These are phyloP conservation scores for Pogonomyrmex barbatus DNA, from an alignment of 1,140 invertebrate species.

Conservation along the genomic window DNA sequence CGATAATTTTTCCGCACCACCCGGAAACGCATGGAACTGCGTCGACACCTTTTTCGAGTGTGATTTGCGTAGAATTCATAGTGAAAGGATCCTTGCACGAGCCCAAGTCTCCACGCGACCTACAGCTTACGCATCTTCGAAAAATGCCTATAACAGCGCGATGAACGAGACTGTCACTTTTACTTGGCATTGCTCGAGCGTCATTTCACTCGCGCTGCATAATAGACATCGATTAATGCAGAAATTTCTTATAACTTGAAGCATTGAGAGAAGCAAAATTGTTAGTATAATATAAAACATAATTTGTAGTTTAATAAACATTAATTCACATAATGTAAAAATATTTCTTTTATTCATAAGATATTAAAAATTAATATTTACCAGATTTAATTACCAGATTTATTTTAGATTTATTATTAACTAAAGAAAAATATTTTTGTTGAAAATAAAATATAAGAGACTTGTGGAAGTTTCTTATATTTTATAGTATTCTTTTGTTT, in stretches of 20 bases:
- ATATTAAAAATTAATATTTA: background rate
- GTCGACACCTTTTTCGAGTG: constrained; percentile 90
- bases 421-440: background rate
- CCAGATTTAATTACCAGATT: background rate
- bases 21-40: constrained; percentile 94
- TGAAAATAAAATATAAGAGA: constrained; percentile 11
- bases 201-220: constrained; percentile 10
- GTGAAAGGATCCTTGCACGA: constrained; percentile 95
- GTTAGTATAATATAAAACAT: background rate
- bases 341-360: background rate
- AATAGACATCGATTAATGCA: constrained; percentile 13
- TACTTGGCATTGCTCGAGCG: background rate
- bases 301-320: background rate
- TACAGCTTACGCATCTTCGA: constrained; percentile 92
- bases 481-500: background rate
- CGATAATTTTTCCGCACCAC: constrained; percentile 97
- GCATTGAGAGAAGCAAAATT: background rate
- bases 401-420: background rate
- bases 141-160: constrained; percentile 85
- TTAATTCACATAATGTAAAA: background rate
- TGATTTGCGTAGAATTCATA: constrained; percentile 91
- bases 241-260: background rate
- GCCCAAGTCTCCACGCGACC: constrained; percentile 94
- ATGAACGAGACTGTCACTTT: constrained; percentile 51
- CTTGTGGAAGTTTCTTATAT: background rate